Base-by-base conservation (phyloP, 2,888 invertebrate species). In the Leptogaster cylindrica region DNA sequence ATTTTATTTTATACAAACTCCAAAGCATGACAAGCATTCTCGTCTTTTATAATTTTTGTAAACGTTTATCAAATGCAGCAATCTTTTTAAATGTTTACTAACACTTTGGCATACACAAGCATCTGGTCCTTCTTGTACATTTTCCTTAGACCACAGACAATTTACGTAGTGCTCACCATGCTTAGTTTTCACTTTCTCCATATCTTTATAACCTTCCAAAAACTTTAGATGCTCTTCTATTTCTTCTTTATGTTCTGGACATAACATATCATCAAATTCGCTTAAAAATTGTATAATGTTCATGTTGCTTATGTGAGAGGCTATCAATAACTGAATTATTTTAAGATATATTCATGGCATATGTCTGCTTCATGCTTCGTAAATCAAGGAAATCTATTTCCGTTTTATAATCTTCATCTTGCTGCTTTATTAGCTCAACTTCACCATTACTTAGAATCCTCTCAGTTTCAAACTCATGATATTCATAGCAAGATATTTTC, bases 401-500 rank as follows among this genome's bases (percentile, higher is more conserved):
- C 28, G 36, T n/a, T 55, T 55, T 36, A 55, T 55, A 36, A n/a
- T 16, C 8, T n/a, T 20, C 25, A 16, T 65, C 65, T 3, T 18
- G 2, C 27, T 65, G 18, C 39, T 23, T 70, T 58, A 68, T 61
- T 18, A 65, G 10, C 55, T 68, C 66, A n/a, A 70, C 44, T 50
- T 70, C 66, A 41, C 68, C 64, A 70, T 70, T 68, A 39, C 63
- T 68, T n/a, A 58, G 41, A 44, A 66, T 41, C 44, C 67, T 16
- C 27, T 67, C 65, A 2, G 16, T 51, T 39, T 68, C 61, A 52
- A 48, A 51, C 14, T 70, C 70, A 48, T 58, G 68, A 46, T 70
- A 70, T 50, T 70, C 65, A 51, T 65, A 67, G 61, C 69, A 67
- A 18, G 67, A 51, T 23, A 70, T 67, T 18, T 65, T 67, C n/a